A percentile compares a stretch with the other conserved stretches of the same genome.
Conservation (phyloP, 2,888 invertebrate species). For the Cryptocheilus praepositus region DNA sequence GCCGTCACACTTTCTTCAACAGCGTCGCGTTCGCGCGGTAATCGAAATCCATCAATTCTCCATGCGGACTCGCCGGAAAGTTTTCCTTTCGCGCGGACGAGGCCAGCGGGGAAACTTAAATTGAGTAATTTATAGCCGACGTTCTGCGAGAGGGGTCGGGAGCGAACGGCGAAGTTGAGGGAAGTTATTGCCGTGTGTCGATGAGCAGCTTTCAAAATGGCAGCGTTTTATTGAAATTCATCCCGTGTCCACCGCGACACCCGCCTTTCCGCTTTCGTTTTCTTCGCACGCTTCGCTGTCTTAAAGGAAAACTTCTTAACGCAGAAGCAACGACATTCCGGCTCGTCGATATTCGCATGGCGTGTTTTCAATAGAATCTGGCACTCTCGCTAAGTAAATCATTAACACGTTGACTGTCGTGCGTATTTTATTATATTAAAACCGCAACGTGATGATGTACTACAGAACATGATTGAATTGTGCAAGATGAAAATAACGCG, state of each 20-base stretch:
- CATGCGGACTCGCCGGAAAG: too few relatives aligned
- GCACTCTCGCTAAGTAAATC: conserved; percentile 47
- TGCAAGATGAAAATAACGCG: too few relatives aligned
- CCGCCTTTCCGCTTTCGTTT: conserved; percentile 1
- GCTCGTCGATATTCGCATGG: conserved; percentile 43
- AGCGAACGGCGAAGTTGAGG: too few relatives aligned
- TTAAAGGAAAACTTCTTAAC: conserved; percentile 15
- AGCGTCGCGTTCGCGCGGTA: background rate
- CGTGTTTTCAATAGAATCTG: conserved; percentile 47
- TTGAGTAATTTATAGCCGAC: conserved; percentile 15
- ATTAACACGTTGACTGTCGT: too few relatives aligned
- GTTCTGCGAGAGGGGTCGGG: background rate
- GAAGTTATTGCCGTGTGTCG: background rate
- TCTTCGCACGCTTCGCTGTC: conserved; percentile 18
- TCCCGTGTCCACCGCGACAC: conserved; percentile 29
- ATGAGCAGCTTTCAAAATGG: conserved; percentile 23
- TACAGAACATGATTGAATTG: too few relatives aligned
- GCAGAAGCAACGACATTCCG: conserved; percentile 11
- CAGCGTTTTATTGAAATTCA: conserved; percentile 47
- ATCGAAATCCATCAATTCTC: conserved; percentile 4
- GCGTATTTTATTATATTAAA: too few relatives aligned
- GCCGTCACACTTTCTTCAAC: too few relatives aligned
- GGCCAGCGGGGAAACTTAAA: conserved; percentile 8
- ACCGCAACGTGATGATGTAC: too few relatives aligned
- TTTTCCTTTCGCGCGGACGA: background rate